Evolutionary conservation across 2,888 invertebrate species (phyloP), one percentile per base, ranked within the genome.

Genomic region (Agapostemon virescens): DNA sequence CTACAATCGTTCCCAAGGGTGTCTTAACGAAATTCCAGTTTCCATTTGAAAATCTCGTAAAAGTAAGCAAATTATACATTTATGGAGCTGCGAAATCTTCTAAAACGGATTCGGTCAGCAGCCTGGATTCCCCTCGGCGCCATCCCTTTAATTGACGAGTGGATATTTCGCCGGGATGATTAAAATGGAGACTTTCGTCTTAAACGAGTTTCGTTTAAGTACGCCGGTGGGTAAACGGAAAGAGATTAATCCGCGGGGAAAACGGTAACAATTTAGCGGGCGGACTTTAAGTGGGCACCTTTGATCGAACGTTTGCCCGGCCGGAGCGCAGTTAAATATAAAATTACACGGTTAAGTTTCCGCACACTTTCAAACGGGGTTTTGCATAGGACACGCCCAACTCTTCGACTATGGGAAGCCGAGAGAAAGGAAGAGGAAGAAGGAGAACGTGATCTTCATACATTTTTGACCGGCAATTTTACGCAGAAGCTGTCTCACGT

Each of bases 361-460:
- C 30, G 49, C 20, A 26, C 36, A 33, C 11, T 13, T 13, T 23
- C 26, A 17, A 30, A 42, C 7, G 63, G 11, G 4, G 26, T 13
- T 74, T 66, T 71, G 69, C 52, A 40, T 30, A 49, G 68, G 38
- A n/a, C 55, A 74, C 69, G 55, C 69, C 69, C 73, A 49, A 11
- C 49, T 49, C 49, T n/a, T n/a, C n/a, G 49, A n/a, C 49, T 49
- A 49, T n/a, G 49, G n/a, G n/a, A 49, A 49, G n/a, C 49, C n/a
- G 49, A 11, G n/a, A n/a, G 11, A n/a, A n/a, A 3, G 11, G 2
- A 20, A 15, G 40, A 15, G 13, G 17, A 17, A 17, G 6, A 6
- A 6, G n/a, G 49, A 49, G 49, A 11, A 49, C 49, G 67, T 70
- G 81, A 76, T 79, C 70, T 61, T n/a, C n/a, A n/a, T n/a, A n/a